Base-by-base conservation (phyloP, 92 coral and sea anemone species). In the Epizoanthus fatuus region DNA sequence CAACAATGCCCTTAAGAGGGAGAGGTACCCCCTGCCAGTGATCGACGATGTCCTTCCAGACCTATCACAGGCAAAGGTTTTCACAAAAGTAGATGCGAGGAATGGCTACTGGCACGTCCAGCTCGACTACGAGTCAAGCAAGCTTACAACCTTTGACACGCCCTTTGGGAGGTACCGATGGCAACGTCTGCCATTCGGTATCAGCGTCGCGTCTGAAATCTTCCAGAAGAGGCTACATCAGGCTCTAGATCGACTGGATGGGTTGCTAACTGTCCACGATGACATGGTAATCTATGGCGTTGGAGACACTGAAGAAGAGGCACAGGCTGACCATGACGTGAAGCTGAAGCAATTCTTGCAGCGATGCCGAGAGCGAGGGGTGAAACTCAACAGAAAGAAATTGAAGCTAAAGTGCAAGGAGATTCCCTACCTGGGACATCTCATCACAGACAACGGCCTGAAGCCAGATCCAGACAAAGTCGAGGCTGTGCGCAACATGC, bases 171-270 rank as follows among this genome's bases (percentile, higher is more conserved):
- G 65, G 53, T 90, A 75, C 56, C 83, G 68, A 29, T 86, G 87
- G 89, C 74, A 74, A 79, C 60, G 91, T 44, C 86, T 92, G 14
- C 91, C 85, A 3, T 92, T 92, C 89, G 88, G 94, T 17, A 10
- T 90, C 16, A 86, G 87, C 79, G 83, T 87, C 17, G 62, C 91
- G 64, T 47, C 81, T 16, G 87, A 93, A 55, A 88, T 80, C 49
- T 84, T 86, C 45, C 93, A 93, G 73, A 89, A 90, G 81, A 44
- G 91, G 20, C 83, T 89, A n/a, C 74, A 86, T 78, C 94, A 93
- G 72, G 92, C 92, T 29, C 90, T 87, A 0, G 87, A 86, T 42
- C 65, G 74, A 83, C 89, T 92, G n/a, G 74, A 75, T 35, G 89
- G 89, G 2, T 62, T 91, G 71, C 86, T 88, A 0, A 80, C 80